Conservation (phyloP, 2,113 vertebrate species). For the Stomatorhinus ivindoensis region DNA sequence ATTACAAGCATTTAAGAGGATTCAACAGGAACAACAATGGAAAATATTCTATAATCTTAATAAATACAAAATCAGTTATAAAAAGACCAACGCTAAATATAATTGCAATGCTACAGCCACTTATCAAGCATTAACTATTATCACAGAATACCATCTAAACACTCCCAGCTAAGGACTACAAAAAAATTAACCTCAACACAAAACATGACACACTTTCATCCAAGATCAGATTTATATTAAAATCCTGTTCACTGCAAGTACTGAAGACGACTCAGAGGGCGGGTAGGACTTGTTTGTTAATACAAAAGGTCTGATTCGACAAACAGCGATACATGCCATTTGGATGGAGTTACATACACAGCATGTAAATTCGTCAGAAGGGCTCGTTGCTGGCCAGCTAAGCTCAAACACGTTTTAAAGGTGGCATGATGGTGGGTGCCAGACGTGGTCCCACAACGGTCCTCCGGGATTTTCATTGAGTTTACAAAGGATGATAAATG, state of each 20-base stretch:
- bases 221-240: neutral
- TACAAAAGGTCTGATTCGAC: neutral
- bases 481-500: neutral
- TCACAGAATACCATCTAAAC: neutral
- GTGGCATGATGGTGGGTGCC: neutral
- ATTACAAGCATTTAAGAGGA: neutral
- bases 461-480: neutral
- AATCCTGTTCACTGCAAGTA: neutral
- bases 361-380: neutral
- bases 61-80: neutral
- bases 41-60: neutral
- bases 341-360: neutral
- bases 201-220: neutral
- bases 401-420: neutral
- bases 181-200: neutral
- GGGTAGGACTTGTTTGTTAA: too few relatives aligned
- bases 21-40: neutral
- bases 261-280: neutral
- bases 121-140: neutral
- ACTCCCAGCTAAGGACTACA: neutral
- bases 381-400: neutral
- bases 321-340: neutral
- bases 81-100: neutral
- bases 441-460: neutral
- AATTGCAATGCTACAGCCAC: neutral